Evolutionary conservation across 1,140 invertebrate species (phyloP).

Genomic region (Cardiocondyla obscurior): DNA sequence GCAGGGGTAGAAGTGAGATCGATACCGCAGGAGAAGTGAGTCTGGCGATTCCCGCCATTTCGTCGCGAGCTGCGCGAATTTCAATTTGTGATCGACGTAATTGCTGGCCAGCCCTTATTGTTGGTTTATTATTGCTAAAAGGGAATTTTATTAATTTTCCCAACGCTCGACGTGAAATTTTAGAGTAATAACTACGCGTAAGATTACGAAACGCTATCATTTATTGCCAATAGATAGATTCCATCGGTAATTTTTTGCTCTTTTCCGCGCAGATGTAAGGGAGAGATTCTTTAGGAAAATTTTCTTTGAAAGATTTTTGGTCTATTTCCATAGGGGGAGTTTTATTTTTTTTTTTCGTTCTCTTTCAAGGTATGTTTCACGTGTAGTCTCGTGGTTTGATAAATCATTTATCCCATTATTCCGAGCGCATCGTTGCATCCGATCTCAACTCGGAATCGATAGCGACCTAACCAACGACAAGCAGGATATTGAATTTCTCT

Average conservation of each 20-base stretch:
- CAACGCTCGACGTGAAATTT: background rate
- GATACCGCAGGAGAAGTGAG: constrained; percentile 64
- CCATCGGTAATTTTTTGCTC: background rate
- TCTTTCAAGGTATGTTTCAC: background rate
- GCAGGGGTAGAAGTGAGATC: constrained; percentile 64
- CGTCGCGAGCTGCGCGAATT: constrained; percentile 48
- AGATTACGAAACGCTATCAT: too few species aligned
- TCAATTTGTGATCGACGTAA: background rate
- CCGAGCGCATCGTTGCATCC: constrained; percentile 33
- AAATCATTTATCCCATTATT: constrained; percentile 20
- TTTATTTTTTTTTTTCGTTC: background rate
- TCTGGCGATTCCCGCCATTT: constrained; percentile 64
- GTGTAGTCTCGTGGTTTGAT: background rate
- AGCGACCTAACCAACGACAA: constrained; percentile 42
- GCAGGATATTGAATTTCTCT: constrained; percentile 65
- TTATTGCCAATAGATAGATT: too few species aligned
- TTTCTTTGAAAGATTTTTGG: background rate
- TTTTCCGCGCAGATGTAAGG: background rate
- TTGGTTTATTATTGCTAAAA: background rate
- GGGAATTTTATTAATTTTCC: background rate
- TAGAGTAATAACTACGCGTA: too few species aligned
- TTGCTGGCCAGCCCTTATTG: background rate
- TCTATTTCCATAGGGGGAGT: background rate
- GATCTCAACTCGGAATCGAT: constrained; percentile 35
- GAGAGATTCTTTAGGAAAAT: background rate